These are phyloP conservation scores for Tokudaia muenninki DNA, from an alignment of 2,797 vertebrate species.

Conservation along the genomic window DNA sequence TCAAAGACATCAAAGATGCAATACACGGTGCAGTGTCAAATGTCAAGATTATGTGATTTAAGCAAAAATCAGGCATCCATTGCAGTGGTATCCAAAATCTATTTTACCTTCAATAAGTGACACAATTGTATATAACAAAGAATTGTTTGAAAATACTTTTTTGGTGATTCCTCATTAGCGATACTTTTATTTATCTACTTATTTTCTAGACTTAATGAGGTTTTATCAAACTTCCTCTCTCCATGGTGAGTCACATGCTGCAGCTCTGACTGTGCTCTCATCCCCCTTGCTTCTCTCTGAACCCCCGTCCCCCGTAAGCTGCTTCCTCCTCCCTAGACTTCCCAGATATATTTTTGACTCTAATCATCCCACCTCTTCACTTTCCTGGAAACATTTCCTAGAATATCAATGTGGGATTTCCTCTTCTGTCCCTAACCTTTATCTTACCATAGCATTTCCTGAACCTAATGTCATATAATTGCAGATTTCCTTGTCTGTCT, in stretches of 20 bases:
- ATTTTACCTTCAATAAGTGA: neutral
- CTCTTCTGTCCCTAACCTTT: neutral
- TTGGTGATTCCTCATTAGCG: neutral
- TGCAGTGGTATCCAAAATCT: neutral
- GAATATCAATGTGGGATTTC: slow-evolving; percentile 23
- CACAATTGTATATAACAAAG: neutral
- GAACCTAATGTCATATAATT: slow-evolving; percentile 30
- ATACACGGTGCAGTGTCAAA: neutral
- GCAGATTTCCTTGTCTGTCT: slow-evolving; percentile 14
- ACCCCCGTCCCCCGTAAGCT: neutral
- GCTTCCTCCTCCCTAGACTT: neutral
- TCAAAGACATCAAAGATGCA: neutral
- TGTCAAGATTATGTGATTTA: neutral
- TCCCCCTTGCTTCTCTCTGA: neutral
- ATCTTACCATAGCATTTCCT: neutral
- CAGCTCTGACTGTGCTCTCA: neutral
- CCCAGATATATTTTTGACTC: neutral
- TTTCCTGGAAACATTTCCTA: slow-evolving; percentile 8
- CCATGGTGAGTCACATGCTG: neutral
- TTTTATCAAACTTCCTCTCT: neutral
- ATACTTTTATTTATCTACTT: neutral
- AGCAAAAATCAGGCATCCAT: neutral
- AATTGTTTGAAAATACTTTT: neutral
- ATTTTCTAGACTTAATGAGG: neutral
- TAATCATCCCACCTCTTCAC: slow-evolving; percentile 37